Evolutionary conservation across 2,113 vertebrate species (phyloP), one percentile per base, ranked within the genome.

Genomic region (Plecturocebus donacophilus): DNA sequence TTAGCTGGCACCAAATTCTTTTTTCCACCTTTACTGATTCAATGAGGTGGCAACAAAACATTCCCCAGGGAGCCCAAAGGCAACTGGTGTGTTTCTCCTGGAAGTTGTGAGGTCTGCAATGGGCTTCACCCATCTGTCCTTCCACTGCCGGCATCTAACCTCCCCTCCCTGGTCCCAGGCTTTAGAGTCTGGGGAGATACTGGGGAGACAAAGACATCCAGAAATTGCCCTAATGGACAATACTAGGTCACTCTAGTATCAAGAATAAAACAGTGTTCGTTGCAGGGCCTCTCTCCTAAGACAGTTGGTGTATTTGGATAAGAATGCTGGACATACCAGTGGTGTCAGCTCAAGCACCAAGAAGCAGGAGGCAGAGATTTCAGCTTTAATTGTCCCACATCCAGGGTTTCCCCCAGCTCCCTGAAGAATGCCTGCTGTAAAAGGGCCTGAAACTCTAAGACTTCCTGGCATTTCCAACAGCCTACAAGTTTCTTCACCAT

Each of bases 1-100:
- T 90, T 70, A 49, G 68, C 75, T 92, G 95, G 66, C 87, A 90
- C 38, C 56, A 23, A 1, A 76, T 58, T 73, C 49, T 40, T 40
- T 92, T 47, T 56, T n/a, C 45, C 61, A 87, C 61, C 76, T 88
- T 96, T 49, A 2, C 52, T 42, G n/a, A 13, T 90, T 90, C 32
- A 42, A 6, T 82, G 91, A 93, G 25, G 90, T 94, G 79, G 58
- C 80, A 95, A 76, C 23, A 82, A 83, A 87, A 93, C 42, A 66
- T 82, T 56, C 75, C 80, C 13, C 82, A 14, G n/a, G 80, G 77
- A 95, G 77, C 30, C 42, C 5, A 32, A 64, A 84, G 81, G 47
- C 70, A 94, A 89, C 58, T 64, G 14, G 35, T 42, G 49, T 68
- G 52, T 58, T 96, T 94, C n/a, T n/a, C 66, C 70, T 71, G 25